A percentile compares a stretch with the other conserved stretches of the same genome.
phyloP scores from a whole-genome alignment of 2,888 invertebrate genomes.

The Clanis bilineata region DNA sequence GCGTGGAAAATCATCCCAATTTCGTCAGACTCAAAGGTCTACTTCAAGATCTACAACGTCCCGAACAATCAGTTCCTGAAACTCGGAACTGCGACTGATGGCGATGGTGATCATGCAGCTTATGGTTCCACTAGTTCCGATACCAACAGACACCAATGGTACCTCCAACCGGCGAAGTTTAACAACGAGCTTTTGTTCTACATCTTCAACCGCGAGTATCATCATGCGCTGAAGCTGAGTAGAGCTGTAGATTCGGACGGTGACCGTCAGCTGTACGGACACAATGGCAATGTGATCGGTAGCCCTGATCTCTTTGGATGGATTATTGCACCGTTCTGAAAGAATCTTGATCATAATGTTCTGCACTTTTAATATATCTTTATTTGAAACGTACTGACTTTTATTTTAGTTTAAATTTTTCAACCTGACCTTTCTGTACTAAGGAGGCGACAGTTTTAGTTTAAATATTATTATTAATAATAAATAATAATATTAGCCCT shows the following conservation, averaged over 20 bases:
- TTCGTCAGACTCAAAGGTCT: background rate
- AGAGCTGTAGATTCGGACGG: background rate
- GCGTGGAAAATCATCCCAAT: constrained; percentile 8
- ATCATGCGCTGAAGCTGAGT: constrained; percentile 6
- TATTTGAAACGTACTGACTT: too few relatives aligned
- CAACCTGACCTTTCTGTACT: too few relatives aligned
- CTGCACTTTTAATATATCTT: background rate
- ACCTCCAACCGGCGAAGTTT: background rate
- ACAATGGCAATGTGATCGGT: background rate
- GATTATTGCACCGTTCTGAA: constrained; percentile 10
- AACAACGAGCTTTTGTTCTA: constrained; percentile 10
- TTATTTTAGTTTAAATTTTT: too few relatives aligned
- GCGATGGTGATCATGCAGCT: constrained; percentile 3
- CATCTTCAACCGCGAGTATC: constrained; percentile 9
- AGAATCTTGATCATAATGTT: too few relatives aligned
- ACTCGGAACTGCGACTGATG: background rate
- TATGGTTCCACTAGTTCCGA: background rate
- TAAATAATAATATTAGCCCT: too few relatives aligned
- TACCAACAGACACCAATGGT: constrained; percentile 7
- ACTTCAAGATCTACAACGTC: constrained; percentile 8
- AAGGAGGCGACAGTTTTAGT: too few relatives aligned
- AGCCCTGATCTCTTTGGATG: constrained; percentile 12
- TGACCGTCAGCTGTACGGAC: background rate
- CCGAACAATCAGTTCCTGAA: background rate
- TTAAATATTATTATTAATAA: too few relatives aligned